A percentile compares a stretch with the other conserved stretches of the same genome.
phyloP scores from a whole-genome alignment of 2,888 invertebrate species.

The Liopterus haemorrhoidalis region DNA sequence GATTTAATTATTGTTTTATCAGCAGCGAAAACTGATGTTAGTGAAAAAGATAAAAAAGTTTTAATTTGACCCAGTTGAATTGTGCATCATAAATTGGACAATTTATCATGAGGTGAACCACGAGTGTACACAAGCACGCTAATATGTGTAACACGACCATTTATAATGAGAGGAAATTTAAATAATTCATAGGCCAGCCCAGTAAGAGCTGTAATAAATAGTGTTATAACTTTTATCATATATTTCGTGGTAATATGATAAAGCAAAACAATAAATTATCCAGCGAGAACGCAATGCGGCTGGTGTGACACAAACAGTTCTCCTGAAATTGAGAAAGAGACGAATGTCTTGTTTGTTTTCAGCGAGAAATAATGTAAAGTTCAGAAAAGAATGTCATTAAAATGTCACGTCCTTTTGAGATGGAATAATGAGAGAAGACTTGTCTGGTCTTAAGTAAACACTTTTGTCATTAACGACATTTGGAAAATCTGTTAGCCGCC shows the following conservation, averaged over 20 bases:
- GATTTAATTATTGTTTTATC: too few species aligned
- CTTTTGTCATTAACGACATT: constrained; percentile 21
- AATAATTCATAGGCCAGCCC: too few species aligned
- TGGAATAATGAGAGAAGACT: constrained; percentile 25
- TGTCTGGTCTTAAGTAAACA: constrained; percentile 16
- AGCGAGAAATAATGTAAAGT: constrained; percentile 20
- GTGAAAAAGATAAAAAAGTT: too few species aligned
- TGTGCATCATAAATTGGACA: too few species aligned
- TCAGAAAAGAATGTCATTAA: constrained; percentile 22
- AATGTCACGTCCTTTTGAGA: constrained; percentile 19
- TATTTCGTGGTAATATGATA: neutral
- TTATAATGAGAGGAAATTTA: too few species aligned
- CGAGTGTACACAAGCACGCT: too few species aligned
- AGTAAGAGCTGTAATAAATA: too few species aligned
- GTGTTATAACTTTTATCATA: too few species aligned
- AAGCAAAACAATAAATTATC: neutral
- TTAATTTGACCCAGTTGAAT: too few species aligned
- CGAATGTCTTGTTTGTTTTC: constrained; percentile 18
- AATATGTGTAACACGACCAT: too few species aligned
- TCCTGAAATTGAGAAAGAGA: neutral
- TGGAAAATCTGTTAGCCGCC: constrained; percentile 12
- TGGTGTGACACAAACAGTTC: neutral
- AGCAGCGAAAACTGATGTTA: too few species aligned
- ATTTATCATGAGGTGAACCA: too few species aligned
- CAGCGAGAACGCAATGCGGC: neutral